Base-by-base conservation (phyloP, 2,113 vertebrate genomes). In the Ameiurus melas region DNA sequence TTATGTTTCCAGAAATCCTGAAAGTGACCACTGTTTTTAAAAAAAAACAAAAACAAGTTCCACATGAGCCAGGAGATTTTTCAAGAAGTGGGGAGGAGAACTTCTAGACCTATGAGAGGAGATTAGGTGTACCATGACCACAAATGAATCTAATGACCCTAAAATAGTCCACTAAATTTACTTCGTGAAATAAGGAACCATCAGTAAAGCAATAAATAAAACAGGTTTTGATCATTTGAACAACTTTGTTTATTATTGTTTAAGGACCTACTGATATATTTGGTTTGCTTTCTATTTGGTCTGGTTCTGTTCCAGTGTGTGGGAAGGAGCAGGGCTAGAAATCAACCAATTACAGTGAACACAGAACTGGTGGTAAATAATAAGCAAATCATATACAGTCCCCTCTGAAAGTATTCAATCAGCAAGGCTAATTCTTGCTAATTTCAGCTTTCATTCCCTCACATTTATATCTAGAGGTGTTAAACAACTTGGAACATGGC, bases 1-100 rank as follows among this genome's bases (percentile, higher is more conserved):
- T 70, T 85, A 79, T 85, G 47, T 85, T 53, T 79, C 16, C 75
- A 68, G 62, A 70, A 70, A 68, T 82, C 64, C 14, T 87, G 78
- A 86, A 86, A 79, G 77, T 64, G 39, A 8, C 47, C 47, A 51
- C 47, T 51, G 47, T 51, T 51, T 55, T 2, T 2, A 3, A 3
- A 55, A 13, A 60, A 60, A 60, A 60, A 82, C 73, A 70, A 20
- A 47, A 33, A 51, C 17, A 39, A 8, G 36, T 19, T 78, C 8
- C 55, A n/a, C 14, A 62, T 60, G 20, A 16, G 75, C 85, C 71
- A 71, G 53, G 51, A 77, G 55, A 25, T 60, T 43, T 86, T 64
- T 78, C 85, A 86, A 33, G 9, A 71, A 66, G n/a, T 20, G n/a
- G 75, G 58, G 73, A 64, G 27, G 57, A 87, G 78, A n/a, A 51